A percentile compares a stretch with the other conserved stretches of the same genome.
Evolutionary conservation across 1,140 invertebrate species (phyloP).

Genomic region (Babylonia areolata): DNA sequence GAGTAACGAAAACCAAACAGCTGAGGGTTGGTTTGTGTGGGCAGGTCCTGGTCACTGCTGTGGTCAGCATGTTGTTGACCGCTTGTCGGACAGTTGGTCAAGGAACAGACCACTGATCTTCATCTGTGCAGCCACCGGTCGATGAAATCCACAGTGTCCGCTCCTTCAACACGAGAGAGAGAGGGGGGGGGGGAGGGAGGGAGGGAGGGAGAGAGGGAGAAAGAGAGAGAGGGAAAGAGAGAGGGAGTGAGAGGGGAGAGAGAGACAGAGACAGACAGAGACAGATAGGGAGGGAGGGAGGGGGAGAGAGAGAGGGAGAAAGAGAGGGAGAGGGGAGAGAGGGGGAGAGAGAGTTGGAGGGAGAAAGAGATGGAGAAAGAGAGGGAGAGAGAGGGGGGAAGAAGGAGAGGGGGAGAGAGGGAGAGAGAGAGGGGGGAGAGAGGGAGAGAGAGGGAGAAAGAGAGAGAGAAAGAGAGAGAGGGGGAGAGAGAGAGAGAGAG

Average conservation of each 20-base stretch:
- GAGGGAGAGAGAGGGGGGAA: not conserved
- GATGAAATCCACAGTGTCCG: too few relatives aligned
- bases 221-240: too few relatives aligned
- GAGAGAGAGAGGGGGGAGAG: not conserved
- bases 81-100: too few relatives aligned
- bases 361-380: not conserved
- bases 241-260: not conserved
- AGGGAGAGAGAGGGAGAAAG: not conserved
- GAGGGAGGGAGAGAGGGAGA: too few relatives aligned
- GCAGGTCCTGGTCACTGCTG: too few relatives aligned
- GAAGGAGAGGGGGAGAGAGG: not conserved
- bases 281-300: not conserved
- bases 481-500: not conserved
- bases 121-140: too few relatives aligned
- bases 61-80: too few relatives aligned
- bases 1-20: not conserved
- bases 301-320: too few relatives aligned
- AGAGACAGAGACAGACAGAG: not conserved
- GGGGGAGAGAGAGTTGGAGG: not conserved
- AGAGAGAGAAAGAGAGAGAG: not conserved
- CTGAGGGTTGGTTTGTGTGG: too few relatives aligned
- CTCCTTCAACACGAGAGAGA: too few relatives aligned
- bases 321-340: not conserved
- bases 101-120: too few relatives aligned
- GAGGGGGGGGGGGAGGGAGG: too few relatives aligned